phyloP scores from a whole-genome alignment of 2,113 vertebrate species.

The Bujurquina vittata region DNA sequence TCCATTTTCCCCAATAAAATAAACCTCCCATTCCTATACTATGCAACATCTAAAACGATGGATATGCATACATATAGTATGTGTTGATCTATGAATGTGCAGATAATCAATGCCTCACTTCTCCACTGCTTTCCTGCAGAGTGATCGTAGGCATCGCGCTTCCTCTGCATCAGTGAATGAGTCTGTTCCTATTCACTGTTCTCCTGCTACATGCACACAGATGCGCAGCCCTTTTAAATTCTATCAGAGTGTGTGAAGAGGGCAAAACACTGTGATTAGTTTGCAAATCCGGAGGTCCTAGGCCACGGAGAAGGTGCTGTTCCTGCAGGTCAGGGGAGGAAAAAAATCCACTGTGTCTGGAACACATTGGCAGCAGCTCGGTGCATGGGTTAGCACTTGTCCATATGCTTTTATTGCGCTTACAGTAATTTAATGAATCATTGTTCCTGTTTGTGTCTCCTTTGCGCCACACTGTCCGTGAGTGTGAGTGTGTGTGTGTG shows the following conservation, averaged over 20 bases:
- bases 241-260: background rate
- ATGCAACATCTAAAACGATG: background rate
- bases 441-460: background rate
- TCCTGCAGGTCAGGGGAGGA: background rate
- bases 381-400: background rate
- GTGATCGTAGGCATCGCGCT: too few species aligned
- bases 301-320: background rate
- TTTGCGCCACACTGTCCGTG: background rate
- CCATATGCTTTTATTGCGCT: background rate
- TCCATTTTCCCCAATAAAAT: rapidly evolving
- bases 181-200: too few species aligned
- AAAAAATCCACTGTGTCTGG: background rate
- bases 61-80: background rate
- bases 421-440: too few species aligned
- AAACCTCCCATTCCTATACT: background rate
- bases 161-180: too few species aligned
- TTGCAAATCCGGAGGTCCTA: background rate
- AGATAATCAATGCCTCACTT: too few species aligned
- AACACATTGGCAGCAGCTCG: background rate
- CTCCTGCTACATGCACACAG: background rate
- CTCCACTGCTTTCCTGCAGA: too few species aligned
- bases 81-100: too few species aligned
- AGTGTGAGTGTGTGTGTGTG: too few species aligned
- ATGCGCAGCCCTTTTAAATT: background rate
- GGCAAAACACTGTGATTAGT: background rate